These are phyloP conservation scores for Archilochus colubris DNA, from an alignment of 2,113 vertebrate genomes.

Conservation along the genomic window DNA sequence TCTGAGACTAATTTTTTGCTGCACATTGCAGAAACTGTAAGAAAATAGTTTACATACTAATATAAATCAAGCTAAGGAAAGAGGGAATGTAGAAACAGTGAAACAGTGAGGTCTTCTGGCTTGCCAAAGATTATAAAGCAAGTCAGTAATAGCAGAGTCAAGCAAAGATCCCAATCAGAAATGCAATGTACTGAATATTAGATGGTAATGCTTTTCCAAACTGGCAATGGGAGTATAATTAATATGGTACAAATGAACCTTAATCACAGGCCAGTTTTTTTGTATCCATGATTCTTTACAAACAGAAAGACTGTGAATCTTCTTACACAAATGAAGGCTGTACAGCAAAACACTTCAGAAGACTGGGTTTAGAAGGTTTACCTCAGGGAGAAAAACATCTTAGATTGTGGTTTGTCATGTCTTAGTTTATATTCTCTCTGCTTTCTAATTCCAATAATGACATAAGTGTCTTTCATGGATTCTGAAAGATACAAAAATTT, in stretches of 20 bases:
- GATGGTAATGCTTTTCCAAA: background rate
- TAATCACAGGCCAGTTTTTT: background rate
- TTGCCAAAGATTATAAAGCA: background rate
- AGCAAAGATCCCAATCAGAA: background rate
- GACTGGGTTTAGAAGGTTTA: background rate
- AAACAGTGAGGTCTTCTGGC: background rate
- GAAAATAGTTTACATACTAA: background rate
- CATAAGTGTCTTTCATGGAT: background rate
- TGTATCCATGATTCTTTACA: background rate
- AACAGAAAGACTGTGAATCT: background rate
- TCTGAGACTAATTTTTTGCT: background rate
- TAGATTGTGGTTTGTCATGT: background rate
- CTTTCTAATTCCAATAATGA: background rate
- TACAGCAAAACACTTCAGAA: background rate
- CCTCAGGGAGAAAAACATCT: background rate
- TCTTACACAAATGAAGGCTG: background rate
- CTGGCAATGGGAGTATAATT: background rate
- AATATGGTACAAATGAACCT: background rate
- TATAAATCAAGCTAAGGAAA: background rate
- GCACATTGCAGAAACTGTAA: background rate
- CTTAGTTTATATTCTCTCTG: background rate
- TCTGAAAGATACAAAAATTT: background rate
- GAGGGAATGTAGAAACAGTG: background rate
- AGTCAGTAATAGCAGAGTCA: background rate
- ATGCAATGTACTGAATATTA: background rate